These are phyloP conservation scores for Yponomeuta cagnagella DNA, from an alignment of 2,888 invertebrate genomes.

Conservation along the genomic window DNA sequence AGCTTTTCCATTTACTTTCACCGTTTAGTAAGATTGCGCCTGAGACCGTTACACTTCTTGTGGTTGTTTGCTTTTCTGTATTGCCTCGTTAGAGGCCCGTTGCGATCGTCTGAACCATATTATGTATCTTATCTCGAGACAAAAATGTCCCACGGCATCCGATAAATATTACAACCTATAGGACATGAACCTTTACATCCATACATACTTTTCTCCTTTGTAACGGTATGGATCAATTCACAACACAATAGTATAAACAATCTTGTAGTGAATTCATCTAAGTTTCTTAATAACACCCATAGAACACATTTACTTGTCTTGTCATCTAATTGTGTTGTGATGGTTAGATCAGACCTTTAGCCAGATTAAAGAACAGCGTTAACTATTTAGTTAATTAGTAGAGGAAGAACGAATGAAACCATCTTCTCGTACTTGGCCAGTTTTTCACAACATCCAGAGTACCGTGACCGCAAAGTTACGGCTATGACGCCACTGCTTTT, in stretches of 20 bases:
- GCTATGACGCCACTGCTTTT: conserved; percentile 36
- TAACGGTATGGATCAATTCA: too few species aligned
- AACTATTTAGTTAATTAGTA: background rate
- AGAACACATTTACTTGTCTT: too few species aligned
- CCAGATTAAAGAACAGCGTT: background rate
- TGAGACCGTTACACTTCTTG: conserved; percentile 18
- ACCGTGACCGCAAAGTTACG: conserved; percentile 19
- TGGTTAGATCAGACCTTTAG: too few species aligned
- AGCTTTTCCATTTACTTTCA: conserved; percentile 14
- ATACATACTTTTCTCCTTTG: too few species aligned
- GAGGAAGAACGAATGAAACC: background rate
- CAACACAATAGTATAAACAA: too few species aligned
- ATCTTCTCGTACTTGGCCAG: background rate
- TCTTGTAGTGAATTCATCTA: too few species aligned
- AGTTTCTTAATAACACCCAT: too few species aligned
- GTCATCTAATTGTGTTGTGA: too few species aligned
- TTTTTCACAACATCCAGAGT: conserved; percentile 2
- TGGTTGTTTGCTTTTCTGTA: conserved; percentile 6
- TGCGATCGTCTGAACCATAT: background rate
- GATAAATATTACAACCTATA: too few species aligned
- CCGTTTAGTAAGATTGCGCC: conserved; percentile 15
- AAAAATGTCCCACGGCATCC: background rate
- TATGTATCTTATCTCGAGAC: background rate
- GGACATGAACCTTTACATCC: too few species aligned
- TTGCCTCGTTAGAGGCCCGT: background rate